Percentiles rank a stretch among this genome's conserved stretches.
These are phyloP conservation scores for Scylla paramamosain DNA, from an alignment of 1,140 invertebrate genomes.

Conservation along the genomic window DNA sequence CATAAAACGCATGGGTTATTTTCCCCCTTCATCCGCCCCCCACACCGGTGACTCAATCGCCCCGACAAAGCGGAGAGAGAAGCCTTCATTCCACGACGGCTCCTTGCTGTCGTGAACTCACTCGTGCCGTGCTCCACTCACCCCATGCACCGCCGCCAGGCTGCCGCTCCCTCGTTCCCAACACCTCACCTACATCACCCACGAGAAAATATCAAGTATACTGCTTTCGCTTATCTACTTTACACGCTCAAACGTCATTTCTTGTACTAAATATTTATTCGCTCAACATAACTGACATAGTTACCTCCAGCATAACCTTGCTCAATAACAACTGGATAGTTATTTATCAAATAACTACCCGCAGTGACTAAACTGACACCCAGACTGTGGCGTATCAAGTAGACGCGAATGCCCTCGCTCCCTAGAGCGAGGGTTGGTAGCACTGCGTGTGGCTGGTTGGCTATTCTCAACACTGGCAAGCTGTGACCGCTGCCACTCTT, in stretches of 20 bases:
- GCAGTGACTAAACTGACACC: background rate
- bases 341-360: background rate
- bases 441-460: slow-evolving; percentile 46
- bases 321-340: background rate
- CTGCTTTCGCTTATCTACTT: background rate
- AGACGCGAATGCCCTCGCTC: slow-evolving; percentile 16
- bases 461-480: slow-evolving; percentile 62
- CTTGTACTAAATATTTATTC: background rate
- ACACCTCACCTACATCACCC: background rate
- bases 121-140: background rate
- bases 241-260: background rate
- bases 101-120: background rate
- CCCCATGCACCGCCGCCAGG: background rate
- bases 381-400: background rate
- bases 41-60: background rate
- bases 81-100: background rate
- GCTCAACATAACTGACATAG: background rate
- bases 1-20: background rate
- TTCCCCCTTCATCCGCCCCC: background rate
- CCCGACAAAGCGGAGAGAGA: slow-evolving; percentile 29
- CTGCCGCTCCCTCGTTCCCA: background rate
- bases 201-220: background rate
- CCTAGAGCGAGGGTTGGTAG: slow-evolving; percentile 52
- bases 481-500: slow-evolving; percentile 43
- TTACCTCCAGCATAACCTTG: background rate